These are phyloP conservation scores for Aulostomus chinensis DNA, from an alignment of 2,797 vertebrate genomes.

Conservation along the genomic window DNA sequence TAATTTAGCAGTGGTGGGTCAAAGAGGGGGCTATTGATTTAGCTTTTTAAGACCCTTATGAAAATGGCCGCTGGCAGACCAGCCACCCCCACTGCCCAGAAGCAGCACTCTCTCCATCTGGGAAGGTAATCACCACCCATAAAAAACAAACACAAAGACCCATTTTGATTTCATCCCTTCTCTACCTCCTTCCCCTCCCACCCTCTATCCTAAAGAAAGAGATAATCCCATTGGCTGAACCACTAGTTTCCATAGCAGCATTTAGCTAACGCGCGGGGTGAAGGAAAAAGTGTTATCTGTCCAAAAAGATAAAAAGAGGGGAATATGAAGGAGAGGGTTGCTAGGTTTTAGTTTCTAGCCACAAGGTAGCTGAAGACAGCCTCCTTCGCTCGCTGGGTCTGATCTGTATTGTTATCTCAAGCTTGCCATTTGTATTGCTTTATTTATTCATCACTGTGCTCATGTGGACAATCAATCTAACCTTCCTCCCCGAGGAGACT, in stretches of 20 bases:
- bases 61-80: constrained; percentile 80
- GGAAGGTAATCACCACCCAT: constrained; percentile 82
- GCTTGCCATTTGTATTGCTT: constrained; percentile 60
- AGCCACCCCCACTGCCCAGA: constrained; percentile 45
- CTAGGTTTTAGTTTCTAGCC: constrained; percentile 36
- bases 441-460: constrained; percentile 70
- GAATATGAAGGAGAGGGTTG: constrained; percentile 24
- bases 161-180: constrained; percentile 69
- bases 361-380: constrained; percentile 35
- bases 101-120: constrained; percentile 78
- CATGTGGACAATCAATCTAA: constrained; percentile 68
- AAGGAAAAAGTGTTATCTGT: constrained; percentile 58
- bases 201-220: constrained; percentile 38
- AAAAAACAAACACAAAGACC: constrained; percentile 56
- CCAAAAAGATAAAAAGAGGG: constrained; percentile 60
- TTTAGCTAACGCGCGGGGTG: constrained; percentile 67
- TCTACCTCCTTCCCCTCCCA: constrained; percentile 40
- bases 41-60: constrained; percentile 84
- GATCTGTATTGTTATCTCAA: constrained; percentile 55
- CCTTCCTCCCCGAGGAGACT: constrained; percentile 52
- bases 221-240: constrained; percentile 64
- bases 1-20: constrained; percentile 87
- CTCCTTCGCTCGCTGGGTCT: constrained; percentile 20
- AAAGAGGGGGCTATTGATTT: constrained; percentile 87
- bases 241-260: constrained; percentile 72